Percentiles rank a stretch among this genome's conserved stretches.
phyloP scores from a whole-genome alignment of 2,888 invertebrate species.

The Nymphalis urticae region DNA sequence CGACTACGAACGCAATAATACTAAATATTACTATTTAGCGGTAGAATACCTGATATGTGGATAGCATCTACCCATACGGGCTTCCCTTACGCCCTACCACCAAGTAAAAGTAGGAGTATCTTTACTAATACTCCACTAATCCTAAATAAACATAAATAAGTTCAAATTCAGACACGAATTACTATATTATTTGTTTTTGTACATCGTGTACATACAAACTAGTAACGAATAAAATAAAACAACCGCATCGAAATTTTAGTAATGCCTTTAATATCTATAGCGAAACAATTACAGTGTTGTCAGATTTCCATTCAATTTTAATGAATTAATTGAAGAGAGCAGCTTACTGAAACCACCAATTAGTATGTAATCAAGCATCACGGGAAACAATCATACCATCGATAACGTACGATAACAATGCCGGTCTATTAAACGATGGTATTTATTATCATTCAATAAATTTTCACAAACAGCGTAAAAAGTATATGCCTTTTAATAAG shows the following conservation, averaged over 20 bases:
- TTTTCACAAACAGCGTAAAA: not conserved
- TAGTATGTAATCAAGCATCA: constrained; percentile 25
- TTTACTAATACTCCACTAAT: no score
- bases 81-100: no score
- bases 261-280: not conserved
- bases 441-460: constrained; percentile 5
- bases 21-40: no score
- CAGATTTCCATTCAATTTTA: constrained; percentile 22
- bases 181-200: no score
- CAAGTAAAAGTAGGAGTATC: no score
- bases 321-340: constrained; percentile 27
- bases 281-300: constrained; percentile 3
- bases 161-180: no score
- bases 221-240: not conserved
- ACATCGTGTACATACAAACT: not conserved
- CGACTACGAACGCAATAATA: no score
- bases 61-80: no score
- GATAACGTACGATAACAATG: constrained; percentile 4
- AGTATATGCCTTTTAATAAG: not conserved
- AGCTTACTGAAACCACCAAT: constrained; percentile 30
- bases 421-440: constrained; percentile 1
- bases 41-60: no score
- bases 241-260: not conserved
- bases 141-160: no score
- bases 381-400: constrained; percentile 17